A percentile compares a stretch with the other conserved stretches of the same genome.
Conservation (phyloP, 2,797 vertebrate genomes). For the Pipistrellus kuhlii region DNA sequence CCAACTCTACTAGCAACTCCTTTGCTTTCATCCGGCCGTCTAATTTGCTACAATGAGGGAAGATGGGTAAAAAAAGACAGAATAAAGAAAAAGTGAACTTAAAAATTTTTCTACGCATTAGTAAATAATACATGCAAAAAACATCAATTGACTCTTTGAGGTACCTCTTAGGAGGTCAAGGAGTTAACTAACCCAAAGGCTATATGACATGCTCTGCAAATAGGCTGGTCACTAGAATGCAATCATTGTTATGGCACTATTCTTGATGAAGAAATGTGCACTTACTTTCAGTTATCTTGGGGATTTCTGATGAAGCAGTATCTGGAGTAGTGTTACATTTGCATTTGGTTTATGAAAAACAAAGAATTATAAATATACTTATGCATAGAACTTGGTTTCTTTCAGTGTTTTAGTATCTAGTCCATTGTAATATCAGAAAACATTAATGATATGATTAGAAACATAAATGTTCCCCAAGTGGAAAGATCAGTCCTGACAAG, state of each 20-base stretch:
- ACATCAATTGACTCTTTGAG: constrained; percentile 88
- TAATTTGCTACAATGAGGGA: constrained; percentile 93
- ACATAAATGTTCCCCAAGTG: constrained; percentile 68
- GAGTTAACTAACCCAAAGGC: constrained; percentile 70
- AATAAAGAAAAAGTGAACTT: constrained; percentile 92
- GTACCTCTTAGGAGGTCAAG: constrained; percentile 84
- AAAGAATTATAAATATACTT: constrained; percentile 82
- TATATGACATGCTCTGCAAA: constrained; percentile 76
- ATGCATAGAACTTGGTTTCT: constrained; percentile 63
- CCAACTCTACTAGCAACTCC: constrained; percentile 93
- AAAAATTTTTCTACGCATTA: constrained; percentile 90
- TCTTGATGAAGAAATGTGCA: constrained; percentile 80
- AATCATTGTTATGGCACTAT: constrained; percentile 67
- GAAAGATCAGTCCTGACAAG: constrained; percentile 81
- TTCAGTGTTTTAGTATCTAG: constrained; percentile 64
- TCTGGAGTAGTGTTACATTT: constrained; percentile 81
- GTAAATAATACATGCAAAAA: constrained; percentile 91
- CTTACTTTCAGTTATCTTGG: constrained; percentile 84
- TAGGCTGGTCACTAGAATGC: constrained; percentile 57
- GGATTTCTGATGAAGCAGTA: constrained; percentile 79
- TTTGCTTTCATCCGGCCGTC: constrained; percentile 93
- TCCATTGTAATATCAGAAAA: constrained; percentile 69
- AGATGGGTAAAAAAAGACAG: constrained; percentile 95
- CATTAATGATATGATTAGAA: constrained; percentile 70
- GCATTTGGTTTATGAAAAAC: constrained; percentile 80